These are phyloP conservation scores for Pedicia rivosa DNA, from an alignment of 2,888 invertebrate species.

Conservation along the genomic window DNA sequence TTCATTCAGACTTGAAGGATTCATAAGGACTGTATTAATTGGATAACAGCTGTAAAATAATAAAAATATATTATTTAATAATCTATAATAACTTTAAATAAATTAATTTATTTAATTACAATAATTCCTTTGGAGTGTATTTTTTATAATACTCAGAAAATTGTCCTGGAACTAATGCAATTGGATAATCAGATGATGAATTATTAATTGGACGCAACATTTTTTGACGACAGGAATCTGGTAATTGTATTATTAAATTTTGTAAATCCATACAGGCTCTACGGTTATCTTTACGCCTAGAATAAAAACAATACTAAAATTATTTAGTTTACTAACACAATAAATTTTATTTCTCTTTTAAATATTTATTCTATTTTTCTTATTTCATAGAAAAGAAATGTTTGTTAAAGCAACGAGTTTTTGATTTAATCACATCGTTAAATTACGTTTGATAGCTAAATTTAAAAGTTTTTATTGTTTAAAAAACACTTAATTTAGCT, in stretches of 20 bases:
- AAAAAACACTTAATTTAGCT: no score
- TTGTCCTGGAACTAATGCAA: conserved; percentile 92
- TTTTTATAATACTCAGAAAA: conserved; percentile 71
- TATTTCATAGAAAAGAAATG: no score
- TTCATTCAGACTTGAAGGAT: conserved; percentile 14
- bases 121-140: conserved; percentile 68
- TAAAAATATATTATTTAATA: conserved; percentile 1
- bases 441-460: no score
- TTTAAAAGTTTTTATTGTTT: no score
- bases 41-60: conserved; percentile 59
- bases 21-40: conserved; percentile 66
- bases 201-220: conserved; percentile 9
- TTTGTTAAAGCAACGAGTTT: no score
- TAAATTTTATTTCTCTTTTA: neutral
- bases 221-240: conserved; percentile 35
- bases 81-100: conserved; percentile 4
- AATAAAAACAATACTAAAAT: conserved; percentile 7
- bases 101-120: conserved; percentile 27
- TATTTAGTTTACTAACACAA: conserved; percentile 4
- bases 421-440: no score
- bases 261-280: conserved; percentile 84
- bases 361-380: no score
- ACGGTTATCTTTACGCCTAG: conserved; percentile 49
- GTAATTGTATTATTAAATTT: conserved; percentile 71
- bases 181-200: conserved; percentile 56